Percentiles rank a stretch among this genome's conserved stretches.
Evolutionary conservation across 2,113 vertebrate species (phyloP).

Genomic region (Notiomystis cincta): DNA sequence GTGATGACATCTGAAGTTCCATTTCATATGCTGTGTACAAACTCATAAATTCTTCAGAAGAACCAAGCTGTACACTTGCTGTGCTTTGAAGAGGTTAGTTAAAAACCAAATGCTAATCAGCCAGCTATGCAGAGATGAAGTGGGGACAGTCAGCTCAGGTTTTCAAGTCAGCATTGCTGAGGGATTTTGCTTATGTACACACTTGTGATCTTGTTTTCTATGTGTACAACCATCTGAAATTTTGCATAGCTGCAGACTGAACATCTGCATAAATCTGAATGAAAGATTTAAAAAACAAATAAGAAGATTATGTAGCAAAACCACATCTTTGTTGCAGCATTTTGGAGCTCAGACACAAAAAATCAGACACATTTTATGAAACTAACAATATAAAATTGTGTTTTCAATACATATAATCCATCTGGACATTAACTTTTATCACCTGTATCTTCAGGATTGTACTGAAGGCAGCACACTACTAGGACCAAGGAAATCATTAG

Average conservation of each 20-base stretch:
- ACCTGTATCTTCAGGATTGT: not conserved
- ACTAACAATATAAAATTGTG: not conserved
- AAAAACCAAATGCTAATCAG: conserved; percentile 34
- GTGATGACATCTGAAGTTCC: not conserved
- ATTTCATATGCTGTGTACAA: not conserved
- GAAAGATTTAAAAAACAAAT: conserved; percentile 31
- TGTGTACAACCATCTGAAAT: conserved; percentile 23
- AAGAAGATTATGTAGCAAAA: conserved; percentile 45
- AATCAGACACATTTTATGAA: not conserved
- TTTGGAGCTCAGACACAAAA: conserved; percentile 33
- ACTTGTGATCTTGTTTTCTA: not conserved
- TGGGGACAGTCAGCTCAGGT: conserved; percentile 29
- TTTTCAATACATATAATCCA: not conserved
- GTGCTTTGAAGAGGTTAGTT: conserved; percentile 43
- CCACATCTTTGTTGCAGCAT: not conserved
- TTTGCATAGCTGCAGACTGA: conserved; percentile 46
- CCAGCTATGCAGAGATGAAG: not conserved
- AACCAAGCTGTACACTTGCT: not conserved
- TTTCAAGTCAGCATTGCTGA: conserved; percentile 18
- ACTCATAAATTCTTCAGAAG: not conserved
- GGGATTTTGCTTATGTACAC: conserved; percentile 50
- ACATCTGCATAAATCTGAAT: conserved; percentile 50
- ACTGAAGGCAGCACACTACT: not conserved
- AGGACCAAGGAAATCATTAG: not conserved
- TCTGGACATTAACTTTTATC: not conserved